Evolutionary conservation across 1,140 invertebrate genomes (phyloP), one percentile per base, ranked within the genome.

Genomic region (Phymastichus coffea): DNA sequence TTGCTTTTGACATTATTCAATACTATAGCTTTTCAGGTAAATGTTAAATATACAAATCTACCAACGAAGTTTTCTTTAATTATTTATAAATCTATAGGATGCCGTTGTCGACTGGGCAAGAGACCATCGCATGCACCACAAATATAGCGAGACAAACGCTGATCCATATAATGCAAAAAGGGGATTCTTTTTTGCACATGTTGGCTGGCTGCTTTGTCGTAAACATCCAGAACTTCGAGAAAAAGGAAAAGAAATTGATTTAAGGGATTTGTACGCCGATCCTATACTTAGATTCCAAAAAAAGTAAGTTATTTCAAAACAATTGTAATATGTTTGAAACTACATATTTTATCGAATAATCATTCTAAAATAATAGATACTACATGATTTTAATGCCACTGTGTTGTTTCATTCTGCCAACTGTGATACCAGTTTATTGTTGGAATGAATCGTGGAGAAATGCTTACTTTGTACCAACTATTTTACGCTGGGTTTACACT

Each of bases 121-220:
- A 56, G 95, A 98, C 76, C 96, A 99, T 79, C 84, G 96, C 63
- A 91, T 97, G 61, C 96, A 99, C 74, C 96, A 98, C 81, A 98
- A 98, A 74, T 98, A 88, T 80, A 92, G 90, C 4, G 96, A 98
- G 77, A 98, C 96, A 0, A 86, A 97, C 76, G 95, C 95, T 4
- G 95, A 98, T 80, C 95, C 96, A 0, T 94, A 98, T 70, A 97
- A 98, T 76, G 92, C 94, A 3, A 93, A 85, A 7, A 84, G 95
- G 10, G 96, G 95, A 3, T 97, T 98, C 80, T 98, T 99, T 83
- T 98, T 98, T 78, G 85, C 95, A 0, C 96, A 98, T 70, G 85
- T 98, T 52, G 96, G 96, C 7, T 98, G 96, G 96, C 80, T 98
- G 35, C 75, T 98, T 26, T 89, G 90, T 59, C 85, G 86, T 57